Base-by-base conservation (phyloP, 2,113 vertebrate species). In the Sorex fumeus region DNA sequence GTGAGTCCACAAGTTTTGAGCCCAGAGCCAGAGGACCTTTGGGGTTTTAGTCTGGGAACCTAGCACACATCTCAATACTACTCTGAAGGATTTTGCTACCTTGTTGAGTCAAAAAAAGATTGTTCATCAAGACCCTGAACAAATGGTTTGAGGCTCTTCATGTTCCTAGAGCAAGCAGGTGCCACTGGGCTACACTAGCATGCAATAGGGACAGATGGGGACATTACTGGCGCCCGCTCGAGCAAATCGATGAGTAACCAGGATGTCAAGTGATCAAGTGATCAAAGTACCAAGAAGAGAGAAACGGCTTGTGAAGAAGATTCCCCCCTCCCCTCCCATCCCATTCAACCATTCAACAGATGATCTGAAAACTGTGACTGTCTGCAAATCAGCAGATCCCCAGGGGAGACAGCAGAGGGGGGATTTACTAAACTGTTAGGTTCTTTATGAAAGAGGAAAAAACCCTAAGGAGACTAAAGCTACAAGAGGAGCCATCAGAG, bases 381-480 rank as follows among this genome's bases (percentile, higher is more conserved):
- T 83, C 86, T 34, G 87, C 75, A 82, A 94, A 95, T 94, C 74
- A 83, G 93, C 1, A 57, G 92, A 66, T 92, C 76, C 80, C 90
- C 60, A 28, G 2, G 89, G 91, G 66, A 81, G 83, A 82, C 30
- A 84, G 72, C 88, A 69, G 15, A 84, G 72, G 28, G 36, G 79
- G 1, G 75, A 90, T 90, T 94, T 93, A 93, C 93, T 78, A 79
- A 96, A 79, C 13, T 53, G 43, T 87, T 57, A 88, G 81, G 84
- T 93, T 95, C 94, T 96, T 96, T 93, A 94, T 43, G n/a, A 94
- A 91, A 84, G 69, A 57, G 57, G 57, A 93, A 88, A 60, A 78
- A 88, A n/a, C n/a, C 12, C 64, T 91, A 94, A 92, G 81, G 82
- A 94, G 95, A 87, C 75, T 76, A 95, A 91, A 93, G 91, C 78